These are phyloP conservation scores for Nematolebias whitei DNA, from an alignment of 2,113 vertebrate genomes.

Conservation along the genomic window DNA sequence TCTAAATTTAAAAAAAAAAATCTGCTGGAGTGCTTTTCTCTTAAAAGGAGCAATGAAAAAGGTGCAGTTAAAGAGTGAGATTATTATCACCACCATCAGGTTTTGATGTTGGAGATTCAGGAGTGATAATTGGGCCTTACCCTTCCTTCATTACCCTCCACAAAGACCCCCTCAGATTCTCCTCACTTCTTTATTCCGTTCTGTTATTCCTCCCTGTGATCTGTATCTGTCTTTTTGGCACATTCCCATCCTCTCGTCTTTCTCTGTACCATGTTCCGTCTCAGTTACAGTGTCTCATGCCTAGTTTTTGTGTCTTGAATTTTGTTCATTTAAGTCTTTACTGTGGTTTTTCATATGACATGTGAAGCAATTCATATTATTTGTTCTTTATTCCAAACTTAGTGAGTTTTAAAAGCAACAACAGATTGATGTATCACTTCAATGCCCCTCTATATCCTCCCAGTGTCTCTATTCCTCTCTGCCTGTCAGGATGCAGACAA, in stretches of 20 bases:
- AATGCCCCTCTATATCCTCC: constrained; percentile 29
- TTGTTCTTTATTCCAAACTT: constrained; percentile 22
- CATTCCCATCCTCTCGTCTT: constrained; percentile 35
- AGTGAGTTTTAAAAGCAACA: constrained; percentile 28
- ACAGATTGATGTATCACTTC: constrained; percentile 38
- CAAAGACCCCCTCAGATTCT: constrained; percentile 38
- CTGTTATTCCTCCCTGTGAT: constrained; percentile 42
- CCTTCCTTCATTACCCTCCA: constrained; percentile 52
- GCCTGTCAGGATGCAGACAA: constrained; percentile 47
- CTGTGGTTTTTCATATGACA: constrained; percentile 26
- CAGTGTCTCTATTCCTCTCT: constrained; percentile 33
- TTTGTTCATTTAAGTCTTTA: constrained; percentile 3
- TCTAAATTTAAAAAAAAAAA: constrained; percentile 34
- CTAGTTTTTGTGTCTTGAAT: constrained; percentile 13
- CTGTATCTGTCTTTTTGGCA: constrained; percentile 33
- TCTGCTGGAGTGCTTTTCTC: constrained; percentile 24
- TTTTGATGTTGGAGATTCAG: constrained; percentile 61
- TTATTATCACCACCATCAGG: constrained; percentile 32
- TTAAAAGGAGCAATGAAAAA: constrained; percentile 51
- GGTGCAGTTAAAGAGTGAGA: constrained; percentile 32
- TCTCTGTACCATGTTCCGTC: constrained; percentile 17
- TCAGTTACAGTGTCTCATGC: constrained; percentile 25
- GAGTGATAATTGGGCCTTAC: constrained; percentile 57
- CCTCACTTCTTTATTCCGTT: constrained; percentile 27
- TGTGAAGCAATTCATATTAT: constrained; percentile 16